Evolutionary conservation across 2,888 invertebrate genomes (phyloP).

Genomic region (Tachina lurida): DNA sequence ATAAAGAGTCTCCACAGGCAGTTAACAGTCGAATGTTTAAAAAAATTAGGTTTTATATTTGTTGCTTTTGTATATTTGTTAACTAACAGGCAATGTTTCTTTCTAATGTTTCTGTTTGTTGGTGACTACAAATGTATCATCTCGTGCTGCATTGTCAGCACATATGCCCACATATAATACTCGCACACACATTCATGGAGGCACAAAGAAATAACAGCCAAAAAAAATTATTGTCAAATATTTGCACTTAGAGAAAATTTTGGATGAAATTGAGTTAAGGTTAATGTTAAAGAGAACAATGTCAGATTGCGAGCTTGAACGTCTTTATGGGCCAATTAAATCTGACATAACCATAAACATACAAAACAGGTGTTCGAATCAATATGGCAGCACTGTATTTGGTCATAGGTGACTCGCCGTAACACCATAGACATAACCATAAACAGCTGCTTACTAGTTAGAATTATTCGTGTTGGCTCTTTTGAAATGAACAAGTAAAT

Average conservation of each 20-base stretch:
- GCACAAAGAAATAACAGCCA: background rate
- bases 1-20: slow-evolving; percentile 69
- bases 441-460: too few species aligned
- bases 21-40: slow-evolving; percentile 49
- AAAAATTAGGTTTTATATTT: slow-evolving; percentile 37
- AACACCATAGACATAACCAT: too few species aligned
- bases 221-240: background rate
- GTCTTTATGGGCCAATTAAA: too few species aligned
- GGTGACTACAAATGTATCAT: slow-evolving; percentile 63
- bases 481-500: too few species aligned
- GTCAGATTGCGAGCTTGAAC: too few species aligned
- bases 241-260: slow-evolving; percentile 27
- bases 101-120: slow-evolving; percentile 54
- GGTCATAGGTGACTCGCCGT: too few species aligned
- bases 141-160: slow-evolving; percentile 60
- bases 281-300: too few species aligned
- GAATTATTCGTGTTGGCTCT: too few species aligned
- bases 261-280: background rate
- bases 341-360: too few species aligned
- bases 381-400: too few species aligned
- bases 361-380: too few species aligned
- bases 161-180: slow-evolving; percentile 68
- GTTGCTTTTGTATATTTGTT: slow-evolving; percentile 38
- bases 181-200: slow-evolving; percentile 1
- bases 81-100: slow-evolving; percentile 59